phyloP scores from a whole-genome alignment of 2,113 vertebrate genomes.

The Peromyscus polionotus region DNA sequence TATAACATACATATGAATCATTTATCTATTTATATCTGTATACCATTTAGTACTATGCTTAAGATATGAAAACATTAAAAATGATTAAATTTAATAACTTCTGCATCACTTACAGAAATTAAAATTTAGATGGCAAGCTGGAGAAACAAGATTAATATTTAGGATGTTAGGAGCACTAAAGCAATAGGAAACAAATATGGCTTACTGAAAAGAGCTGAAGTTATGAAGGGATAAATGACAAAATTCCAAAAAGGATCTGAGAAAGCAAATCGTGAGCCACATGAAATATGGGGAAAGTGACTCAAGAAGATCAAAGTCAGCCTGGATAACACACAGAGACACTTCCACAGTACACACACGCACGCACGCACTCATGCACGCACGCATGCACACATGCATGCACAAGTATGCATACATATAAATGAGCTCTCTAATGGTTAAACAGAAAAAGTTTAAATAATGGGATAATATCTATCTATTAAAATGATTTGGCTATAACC shows the following conservation, averaged over 20 bases:
- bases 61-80: neutral
- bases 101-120: neutral
- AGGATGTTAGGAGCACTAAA: neutral
- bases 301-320: neutral
- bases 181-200: neutral
- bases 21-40: neutral
- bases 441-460: neutral
- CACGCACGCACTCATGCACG: neutral
- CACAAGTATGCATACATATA: neutral
- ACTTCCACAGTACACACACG: neutral
- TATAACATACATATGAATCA: neutral
- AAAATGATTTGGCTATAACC: slow-evolving; percentile 4
- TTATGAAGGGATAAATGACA: neutral
- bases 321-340: neutral
- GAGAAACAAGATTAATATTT: neutral
- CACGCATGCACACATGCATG: neutral
- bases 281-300: neutral
- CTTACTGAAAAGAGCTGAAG: neutral
- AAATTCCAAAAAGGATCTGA: neutral
- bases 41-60: neutral
- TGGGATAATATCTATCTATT: neutral
- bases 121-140: neutral
- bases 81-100: neutral
- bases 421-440: neutral
- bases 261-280: neutral